A percentile compares a stretch with the other conserved stretches of the same genome.
These are phyloP conservation scores for Pseudochromis fuscus DNA, from an alignment of 2,797 vertebrate species.

Conservation along the genomic window DNA sequence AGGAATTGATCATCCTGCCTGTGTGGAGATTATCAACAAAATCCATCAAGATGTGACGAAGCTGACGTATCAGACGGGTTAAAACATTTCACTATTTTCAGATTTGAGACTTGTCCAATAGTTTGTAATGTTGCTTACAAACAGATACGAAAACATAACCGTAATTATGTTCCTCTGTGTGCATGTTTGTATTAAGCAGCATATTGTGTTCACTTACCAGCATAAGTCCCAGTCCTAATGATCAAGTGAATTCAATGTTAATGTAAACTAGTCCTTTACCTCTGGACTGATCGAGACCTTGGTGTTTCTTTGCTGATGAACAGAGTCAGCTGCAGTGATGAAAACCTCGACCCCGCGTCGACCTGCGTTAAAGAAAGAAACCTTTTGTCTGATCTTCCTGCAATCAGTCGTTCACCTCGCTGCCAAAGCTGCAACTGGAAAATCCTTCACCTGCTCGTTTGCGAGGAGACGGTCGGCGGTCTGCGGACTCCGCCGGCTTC, in stretches of 20 bases:
- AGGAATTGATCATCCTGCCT: too few species aligned
- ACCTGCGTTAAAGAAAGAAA: constrained; percentile 28
- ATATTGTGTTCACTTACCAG: neutral
- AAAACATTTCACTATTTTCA: too few species aligned
- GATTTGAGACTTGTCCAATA: too few species aligned
- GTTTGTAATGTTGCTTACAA: too few species aligned
- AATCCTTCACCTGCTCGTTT: constrained; percentile 23
- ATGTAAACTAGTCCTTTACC: neutral
- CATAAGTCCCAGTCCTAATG: neutral
- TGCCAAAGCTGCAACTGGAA: constrained; percentile 27
- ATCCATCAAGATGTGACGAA: too few species aligned
- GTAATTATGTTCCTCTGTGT: neutral
- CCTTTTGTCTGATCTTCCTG: constrained; percentile 34
- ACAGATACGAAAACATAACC: too few species aligned
- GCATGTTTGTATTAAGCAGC: neutral
- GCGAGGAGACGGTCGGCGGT: neutral
- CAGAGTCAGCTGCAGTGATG: constrained; percentile 43
- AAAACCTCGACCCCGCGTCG: constrained; percentile 23
- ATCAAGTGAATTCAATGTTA: neutral
- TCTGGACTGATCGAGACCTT: neutral
- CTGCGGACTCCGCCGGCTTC: neutral
- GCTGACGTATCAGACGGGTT: too few species aligned
- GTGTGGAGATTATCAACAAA: too few species aligned
- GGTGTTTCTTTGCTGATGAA: neutral
- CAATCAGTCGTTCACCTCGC: constrained; percentile 20